Base-by-base conservation (phyloP, 2,888 invertebrate species). In the Cybosia mesomella region DNA sequence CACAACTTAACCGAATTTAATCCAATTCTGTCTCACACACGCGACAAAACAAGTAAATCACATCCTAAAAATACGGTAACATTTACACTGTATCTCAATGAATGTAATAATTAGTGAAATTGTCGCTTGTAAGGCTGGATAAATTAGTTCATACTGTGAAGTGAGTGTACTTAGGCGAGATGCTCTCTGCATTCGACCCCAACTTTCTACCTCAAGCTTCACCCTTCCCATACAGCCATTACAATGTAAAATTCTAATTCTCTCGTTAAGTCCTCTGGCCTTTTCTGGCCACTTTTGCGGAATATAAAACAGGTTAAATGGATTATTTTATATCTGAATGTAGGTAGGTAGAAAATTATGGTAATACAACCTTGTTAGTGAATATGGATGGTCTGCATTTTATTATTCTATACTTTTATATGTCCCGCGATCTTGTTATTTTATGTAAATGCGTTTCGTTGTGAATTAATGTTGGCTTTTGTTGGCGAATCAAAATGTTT, bases 221-320 rank as follows among this genome's bases (percentile, higher is more conserved):
- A 81, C 76, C 77, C 74, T 77, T 77, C 76, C 69, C 74, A 71
- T 60, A 76, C 82, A 82, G 80, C 83, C 81, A 84, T 87, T 87
- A 90, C 90, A 89, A 91, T 91, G 90, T 90, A 88, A 89, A 90
- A 90, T 89, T 91, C 90, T 90, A 91, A 92, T 92, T 89, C 87
- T 85, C 89, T 88, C 87, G 87, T 91, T 90, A 89, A 88, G 84
- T 81, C 83, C 82, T 81, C 80, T 78, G 79, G 82, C 85, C 82
- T 79, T 84, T 85, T 84, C 84, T 82, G 82, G 83, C 81, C 83
- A 87, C 87, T 88, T 87, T 86, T 83, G 77, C 79, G 75, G 89
- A 89, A 89, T 89, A 85, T 88, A 85, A 88, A 89, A 83, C 82
- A 85, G 85, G 78, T 75, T 76, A 83, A 86, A 86, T 86, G 82